phyloP scores from a whole-genome alignment of 1,140 invertebrate genomes.

The Popillia japonica region DNA sequence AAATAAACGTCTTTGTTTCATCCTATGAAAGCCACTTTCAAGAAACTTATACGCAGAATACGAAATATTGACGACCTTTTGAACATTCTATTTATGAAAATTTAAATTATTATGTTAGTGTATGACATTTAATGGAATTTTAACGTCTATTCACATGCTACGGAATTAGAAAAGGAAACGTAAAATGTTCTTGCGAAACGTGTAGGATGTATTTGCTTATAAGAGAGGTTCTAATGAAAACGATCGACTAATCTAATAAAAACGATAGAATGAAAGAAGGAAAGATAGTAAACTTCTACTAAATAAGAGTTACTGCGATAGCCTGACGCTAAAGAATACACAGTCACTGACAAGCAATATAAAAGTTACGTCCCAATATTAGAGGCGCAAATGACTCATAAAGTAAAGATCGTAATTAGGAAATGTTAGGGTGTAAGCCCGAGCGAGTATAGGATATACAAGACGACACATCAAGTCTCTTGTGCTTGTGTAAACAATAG shows the following conservation, averaged over 20 bases:
- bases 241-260: background rate
- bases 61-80: too few species aligned
- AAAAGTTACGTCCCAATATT: constrained; percentile 15
- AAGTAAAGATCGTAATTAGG: constrained; percentile 15
- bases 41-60: too few species aligned
- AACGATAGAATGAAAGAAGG: background rate
- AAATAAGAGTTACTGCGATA: constrained; percentile 7
- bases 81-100: too few species aligned
- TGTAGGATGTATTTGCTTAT: too few species aligned
- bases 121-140: too few species aligned
- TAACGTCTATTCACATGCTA: too few species aligned
- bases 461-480: background rate
- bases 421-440: constrained; percentile 1
- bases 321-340: background rate
- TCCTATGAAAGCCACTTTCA: too few species aligned
- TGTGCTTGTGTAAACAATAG: background rate
- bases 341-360: background rate
- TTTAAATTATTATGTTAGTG: too few species aligned
- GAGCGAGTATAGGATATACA: background rate
- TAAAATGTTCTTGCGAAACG: too few species aligned
- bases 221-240: background rate
- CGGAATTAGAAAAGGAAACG: too few species aligned
- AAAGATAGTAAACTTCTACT: background rate
- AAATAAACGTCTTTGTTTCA: too few species aligned
- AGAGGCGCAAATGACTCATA: constrained; percentile 13